Evolutionary conservation across 2,888 invertebrate species (phyloP).

Genomic region (Acrocyrtus sp.): DNA sequence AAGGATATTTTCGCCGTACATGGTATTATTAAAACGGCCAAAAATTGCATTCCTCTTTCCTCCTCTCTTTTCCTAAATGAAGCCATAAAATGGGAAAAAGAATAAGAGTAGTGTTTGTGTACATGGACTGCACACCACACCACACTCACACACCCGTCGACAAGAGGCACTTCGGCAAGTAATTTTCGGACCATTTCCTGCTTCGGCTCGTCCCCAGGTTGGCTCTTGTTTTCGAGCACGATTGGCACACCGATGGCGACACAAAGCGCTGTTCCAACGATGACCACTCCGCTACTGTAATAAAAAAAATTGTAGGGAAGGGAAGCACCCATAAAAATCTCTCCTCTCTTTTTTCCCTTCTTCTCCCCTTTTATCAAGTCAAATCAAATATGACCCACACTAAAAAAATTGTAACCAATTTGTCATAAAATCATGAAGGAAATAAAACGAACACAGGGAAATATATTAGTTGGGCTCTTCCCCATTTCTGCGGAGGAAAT

Average conservation of each 20-base stretch:
- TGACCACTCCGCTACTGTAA: constrained; percentile 56
- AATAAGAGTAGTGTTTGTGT: no score
- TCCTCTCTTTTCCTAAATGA: constrained; percentile 3
- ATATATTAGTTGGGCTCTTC: background rate
- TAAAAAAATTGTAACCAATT: constrained; percentile 54
- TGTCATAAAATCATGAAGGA: constrained; percentile 49
- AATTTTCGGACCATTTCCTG: constrained; percentile 62
- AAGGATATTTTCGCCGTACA: background rate
- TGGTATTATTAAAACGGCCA: background rate
- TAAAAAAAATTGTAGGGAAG: constrained; percentile 29
- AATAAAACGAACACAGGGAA: constrained; percentile 13
- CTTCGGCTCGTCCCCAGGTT: constrained; percentile 59
- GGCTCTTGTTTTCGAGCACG: constrained; percentile 62
- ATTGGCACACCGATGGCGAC: constrained; percentile 62
- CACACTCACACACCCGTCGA: constrained; percentile 63
- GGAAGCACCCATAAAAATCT: constrained; percentile 22
- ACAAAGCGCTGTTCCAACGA: constrained; percentile 57
- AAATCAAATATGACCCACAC: constrained; percentile 49
- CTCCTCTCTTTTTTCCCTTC: constrained; percentile 11
- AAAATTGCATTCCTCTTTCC: background rate
- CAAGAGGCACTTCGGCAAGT: constrained; percentile 63
- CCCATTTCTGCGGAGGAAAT: background rate
- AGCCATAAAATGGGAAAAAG: constrained; percentile 35
- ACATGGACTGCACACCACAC: no score
- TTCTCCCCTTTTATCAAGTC: constrained; percentile 29